Evolutionary conservation across 2,797 vertebrate species (phyloP).

Genomic region (Ammospiza maritima): DNA sequence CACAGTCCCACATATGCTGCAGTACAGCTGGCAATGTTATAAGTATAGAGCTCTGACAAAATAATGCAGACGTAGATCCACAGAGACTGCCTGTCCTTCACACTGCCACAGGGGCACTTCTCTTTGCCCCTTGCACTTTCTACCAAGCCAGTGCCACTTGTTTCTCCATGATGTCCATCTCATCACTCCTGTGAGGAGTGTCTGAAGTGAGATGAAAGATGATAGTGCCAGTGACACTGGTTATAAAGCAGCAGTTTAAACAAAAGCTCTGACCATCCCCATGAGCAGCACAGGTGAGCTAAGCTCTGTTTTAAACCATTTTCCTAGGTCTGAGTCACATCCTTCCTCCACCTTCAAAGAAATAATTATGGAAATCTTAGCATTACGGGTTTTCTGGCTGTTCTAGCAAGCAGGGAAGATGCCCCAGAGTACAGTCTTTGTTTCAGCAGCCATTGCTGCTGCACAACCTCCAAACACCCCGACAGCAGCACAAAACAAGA

Average conservation of each 20-base stretch:
- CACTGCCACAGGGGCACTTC: background rate
- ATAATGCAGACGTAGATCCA: fast-evolving
- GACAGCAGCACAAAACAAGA: background rate
- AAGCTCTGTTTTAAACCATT: background rate
- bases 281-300: background rate
- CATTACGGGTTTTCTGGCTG: background rate
- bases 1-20: background rate
- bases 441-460: background rate
- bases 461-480: background rate
- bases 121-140: background rate
- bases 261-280: background rate
- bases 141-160: background rate
- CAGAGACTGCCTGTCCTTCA: background rate
- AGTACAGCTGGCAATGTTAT: background rate
- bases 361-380: background rate
- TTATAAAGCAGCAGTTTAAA: background rate
- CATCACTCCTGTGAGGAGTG: background rate
- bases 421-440: background rate
- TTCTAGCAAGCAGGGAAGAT: background rate
- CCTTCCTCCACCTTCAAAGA: background rate
- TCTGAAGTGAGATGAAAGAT: background rate
- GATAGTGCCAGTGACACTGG: fast-evolving
- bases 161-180: background rate
- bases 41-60: background rate
- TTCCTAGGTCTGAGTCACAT: background rate